Base-by-base conservation (phyloP, 2,888 invertebrate species). In the Lasioglossum figueresi region DNA sequence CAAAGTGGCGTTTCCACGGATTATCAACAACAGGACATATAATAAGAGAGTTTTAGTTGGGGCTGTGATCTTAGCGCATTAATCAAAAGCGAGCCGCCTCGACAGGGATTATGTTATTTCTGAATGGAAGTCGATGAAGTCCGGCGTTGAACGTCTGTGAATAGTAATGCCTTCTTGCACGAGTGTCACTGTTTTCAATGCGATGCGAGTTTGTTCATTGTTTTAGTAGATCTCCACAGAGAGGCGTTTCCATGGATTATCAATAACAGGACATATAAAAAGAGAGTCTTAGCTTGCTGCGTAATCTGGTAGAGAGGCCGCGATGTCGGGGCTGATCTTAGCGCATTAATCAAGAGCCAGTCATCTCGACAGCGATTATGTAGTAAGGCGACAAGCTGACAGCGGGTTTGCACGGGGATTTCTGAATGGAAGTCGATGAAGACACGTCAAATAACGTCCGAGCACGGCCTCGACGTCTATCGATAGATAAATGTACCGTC, bases 401-500 rank as follows among this genome's bases (percentile, higher is more conserved):
- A 82, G 78, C 59, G 23, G 31, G 56, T 19, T 48, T 31, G 16
- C 4, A 14, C 10, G 10, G 16, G 19, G 27, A 43, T 59, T 83
- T 56, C 70, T 75, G 43, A 78, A 72, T 37, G 31, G 31, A 31
- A 84, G 82, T 73, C 88, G 88, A 91, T 85, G 85, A 85, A 91
- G 91, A 90, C 82, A 5, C 48, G 88, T 88, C 88, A 71, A 83
- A 73, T 59, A 71, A 75, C 78, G 81, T 74, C 76, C 56, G 66
- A 89, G 88, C 87, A 87, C 87, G 83, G 84, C 81, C 84, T 27
- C 82, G 85, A 89, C 84, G 86, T 90, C 89, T 87, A 88, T 87
- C 89, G 92, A 92, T 92, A 91, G 91, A 92, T 91, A 90, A 87
- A 91, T 88, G 87, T 86, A 82, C 70, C 75, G 76, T 77, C 71